A percentile compares a stretch with the other conserved stretches of the same genome.
These are phyloP conservation scores for Pedetes capensis DNA, from an alignment of 2,113 vertebrate species.

Conservation along the genomic window DNA sequence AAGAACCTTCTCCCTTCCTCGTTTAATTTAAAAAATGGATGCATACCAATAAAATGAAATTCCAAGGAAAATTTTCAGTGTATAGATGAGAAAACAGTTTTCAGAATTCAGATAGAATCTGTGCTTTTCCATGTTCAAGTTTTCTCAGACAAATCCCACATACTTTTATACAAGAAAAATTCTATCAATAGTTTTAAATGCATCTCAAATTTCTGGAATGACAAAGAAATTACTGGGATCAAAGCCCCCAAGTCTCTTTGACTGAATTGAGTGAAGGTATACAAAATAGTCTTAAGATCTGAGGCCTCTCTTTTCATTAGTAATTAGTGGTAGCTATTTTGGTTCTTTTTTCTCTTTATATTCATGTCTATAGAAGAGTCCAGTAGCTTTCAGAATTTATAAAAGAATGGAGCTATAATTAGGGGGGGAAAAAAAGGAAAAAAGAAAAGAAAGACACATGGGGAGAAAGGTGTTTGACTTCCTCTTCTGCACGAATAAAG, in stretches of 20 bases:
- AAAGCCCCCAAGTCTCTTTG: background rate
- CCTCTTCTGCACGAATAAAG: background rate
- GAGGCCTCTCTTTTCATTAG: background rate
- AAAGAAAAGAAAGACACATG: background rate
- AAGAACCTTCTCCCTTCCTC: background rate
- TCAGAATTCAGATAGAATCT: constrained; percentile 5
- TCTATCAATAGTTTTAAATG: background rate
- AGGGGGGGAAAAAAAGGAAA: too few species aligned
- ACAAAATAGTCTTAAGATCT: background rate
- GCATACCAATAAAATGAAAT: background rate
- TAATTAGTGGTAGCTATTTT: background rate
- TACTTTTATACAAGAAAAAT: background rate
- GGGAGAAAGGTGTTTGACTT: background rate
- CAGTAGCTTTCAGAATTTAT: background rate
- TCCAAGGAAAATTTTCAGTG: background rate
- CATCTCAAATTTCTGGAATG: background rate
- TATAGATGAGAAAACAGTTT: background rate
- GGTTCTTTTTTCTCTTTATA: background rate
- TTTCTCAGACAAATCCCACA: constrained; percentile 5
- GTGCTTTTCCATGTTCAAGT: background rate
- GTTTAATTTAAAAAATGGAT: background rate
- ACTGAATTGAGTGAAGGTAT: background rate
- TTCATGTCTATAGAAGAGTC: background rate
- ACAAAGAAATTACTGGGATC: background rate
- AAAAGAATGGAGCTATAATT: background rate